Evolutionary conservation across 2,888 invertebrate genomes (phyloP), one percentile per base, ranked within the genome.

Genomic region (Ariolimax columbianus): DNA sequence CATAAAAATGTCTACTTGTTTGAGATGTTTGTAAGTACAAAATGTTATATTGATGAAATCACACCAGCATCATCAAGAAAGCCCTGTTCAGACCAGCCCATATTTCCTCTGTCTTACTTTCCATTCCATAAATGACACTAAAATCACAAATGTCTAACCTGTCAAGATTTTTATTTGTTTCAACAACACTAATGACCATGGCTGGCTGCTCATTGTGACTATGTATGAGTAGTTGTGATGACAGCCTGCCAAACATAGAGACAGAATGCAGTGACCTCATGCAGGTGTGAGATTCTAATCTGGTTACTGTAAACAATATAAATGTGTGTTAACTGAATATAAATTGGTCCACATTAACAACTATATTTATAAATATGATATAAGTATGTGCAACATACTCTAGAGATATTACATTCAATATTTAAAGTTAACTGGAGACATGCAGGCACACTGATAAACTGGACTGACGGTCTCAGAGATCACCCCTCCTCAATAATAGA

Each of bases 251-350:
- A 73, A n/a, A 17, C n/a, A 43, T n/a, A 43, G 11, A n/a, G 30
- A 73, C 9, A 9, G 19, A 40, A 26, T 47, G 73, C 43, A 73
- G 1, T 43, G 26, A 43, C 30, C n/a, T 9, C 2, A 2, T 11
- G 30, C 73, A 43, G 3, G 30, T 66, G 9, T 73, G 73, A 73
- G 73, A 73, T 73, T 73, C 73, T 26, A 23, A 72, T 72, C 72
- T 73, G 73, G 73, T 73, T 73, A 73, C 19, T n/a, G 40, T 70
- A 68, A 26, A 19, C 36, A 66, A 63, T 66, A 66, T 30, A n/a
- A 66, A 66, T 66, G 3, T 66, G 66, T 66, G 33, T 36, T 68
- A 33, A 33, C 9, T 36, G 19, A 17, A 68, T 68, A 23, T 70
- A 68, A 33, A 70, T 70, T 70, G 38, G 70, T 70, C 70, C 70